phyloP scores from a whole-genome alignment of 2,888 invertebrate species.

The Boloria euphrosyne region DNA sequence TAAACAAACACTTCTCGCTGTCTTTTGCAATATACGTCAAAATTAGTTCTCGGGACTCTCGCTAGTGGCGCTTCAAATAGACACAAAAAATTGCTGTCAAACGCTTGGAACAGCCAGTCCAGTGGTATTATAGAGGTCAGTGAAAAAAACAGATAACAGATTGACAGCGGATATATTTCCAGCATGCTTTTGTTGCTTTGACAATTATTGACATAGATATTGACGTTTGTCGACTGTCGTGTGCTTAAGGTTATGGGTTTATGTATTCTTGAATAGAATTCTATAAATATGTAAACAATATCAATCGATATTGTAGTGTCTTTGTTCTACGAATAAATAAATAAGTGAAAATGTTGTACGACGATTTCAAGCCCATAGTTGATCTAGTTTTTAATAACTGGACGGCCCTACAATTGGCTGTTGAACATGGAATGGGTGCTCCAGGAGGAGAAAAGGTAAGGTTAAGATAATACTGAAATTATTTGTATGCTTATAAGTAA shows the following conservation, averaged over 20 bases:
- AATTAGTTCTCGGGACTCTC: too few species aligned
- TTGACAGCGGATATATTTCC: too few species aligned
- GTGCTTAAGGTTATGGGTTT: constrained; percentile 23
- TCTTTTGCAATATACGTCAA: too few species aligned
- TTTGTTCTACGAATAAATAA: constrained; percentile 13
- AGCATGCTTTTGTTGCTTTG: constrained; percentile 12
- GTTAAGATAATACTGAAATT: constrained; percentile 47
- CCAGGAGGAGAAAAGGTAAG: constrained; percentile 85
- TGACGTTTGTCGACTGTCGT: constrained; percentile 16
- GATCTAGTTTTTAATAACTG: constrained; percentile 87
- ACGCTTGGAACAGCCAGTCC: too few species aligned
- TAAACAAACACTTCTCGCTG: too few species aligned
- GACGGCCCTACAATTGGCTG: constrained; percentile 87
- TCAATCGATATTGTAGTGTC: constrained; percentile 12
- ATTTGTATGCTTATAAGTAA: background rate
- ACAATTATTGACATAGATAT: constrained; percentile 13
- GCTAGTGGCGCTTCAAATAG: too few species aligned
- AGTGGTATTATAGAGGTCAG: too few species aligned
- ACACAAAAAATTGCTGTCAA: too few species aligned
- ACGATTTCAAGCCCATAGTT: constrained; percentile 83
- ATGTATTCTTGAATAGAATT: constrained; percentile 20
- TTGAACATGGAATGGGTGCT: constrained; percentile 89
- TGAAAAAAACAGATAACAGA: too few species aligned
- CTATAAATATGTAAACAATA: constrained; percentile 31
- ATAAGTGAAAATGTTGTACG: constrained; percentile 64